These are phyloP conservation scores for Microctenopoma lineatum DNA, from an alignment of 2,797 vertebrate species.

Conservation along the genomic window DNA sequence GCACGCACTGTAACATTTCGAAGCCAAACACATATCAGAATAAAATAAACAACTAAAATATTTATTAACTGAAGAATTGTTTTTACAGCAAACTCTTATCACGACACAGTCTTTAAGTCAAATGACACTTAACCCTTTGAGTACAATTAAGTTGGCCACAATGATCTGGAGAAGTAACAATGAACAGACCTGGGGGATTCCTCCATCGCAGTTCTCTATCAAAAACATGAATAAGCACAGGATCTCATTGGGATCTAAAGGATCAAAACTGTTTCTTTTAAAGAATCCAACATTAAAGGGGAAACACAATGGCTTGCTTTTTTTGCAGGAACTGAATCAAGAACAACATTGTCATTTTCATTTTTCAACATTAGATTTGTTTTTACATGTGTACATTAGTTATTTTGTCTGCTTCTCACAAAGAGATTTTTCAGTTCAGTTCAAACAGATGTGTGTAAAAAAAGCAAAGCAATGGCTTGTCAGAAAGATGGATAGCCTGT, in stretches of 20 bases:
- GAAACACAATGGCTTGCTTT: slow-evolving; percentile 53
- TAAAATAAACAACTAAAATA: slow-evolving; percentile 84
- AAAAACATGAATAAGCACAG: slow-evolving; percentile 69
- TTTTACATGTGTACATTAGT: slow-evolving; percentile 66
- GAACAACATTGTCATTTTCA: slow-evolving; percentile 59
- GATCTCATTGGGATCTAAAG: slow-evolving; percentile 29
- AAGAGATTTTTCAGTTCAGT: slow-evolving; percentile 45
- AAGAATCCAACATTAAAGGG: slow-evolving; percentile 55
- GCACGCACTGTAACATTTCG: slow-evolving; percentile 22
- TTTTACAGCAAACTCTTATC: slow-evolving; percentile 80
- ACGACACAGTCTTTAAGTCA: slow-evolving; percentile 81
- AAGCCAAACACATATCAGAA: slow-evolving; percentile 51
- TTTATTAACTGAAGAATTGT: slow-evolving; percentile 80
- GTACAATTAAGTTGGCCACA: slow-evolving; percentile 66
- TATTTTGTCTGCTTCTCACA: slow-evolving; percentile 30
- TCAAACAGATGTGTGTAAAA: slow-evolving; percentile 28
- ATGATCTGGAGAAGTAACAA: slow-evolving; percentile 55
- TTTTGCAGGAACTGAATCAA: slow-evolving; percentile 59
- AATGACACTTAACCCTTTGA: slow-evolving; percentile 81
- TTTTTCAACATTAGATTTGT: slow-evolving; percentile 45
- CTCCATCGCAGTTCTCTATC: slow-evolving; percentile 46
- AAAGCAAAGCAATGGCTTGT: background rate
- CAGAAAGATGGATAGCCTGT: slow-evolving; percentile 24
- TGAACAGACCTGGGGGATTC: slow-evolving; percentile 47
- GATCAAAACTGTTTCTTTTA: slow-evolving; percentile 43